Conservation (phyloP, 2,888 invertebrate species). For the Elegia similella region DNA sequence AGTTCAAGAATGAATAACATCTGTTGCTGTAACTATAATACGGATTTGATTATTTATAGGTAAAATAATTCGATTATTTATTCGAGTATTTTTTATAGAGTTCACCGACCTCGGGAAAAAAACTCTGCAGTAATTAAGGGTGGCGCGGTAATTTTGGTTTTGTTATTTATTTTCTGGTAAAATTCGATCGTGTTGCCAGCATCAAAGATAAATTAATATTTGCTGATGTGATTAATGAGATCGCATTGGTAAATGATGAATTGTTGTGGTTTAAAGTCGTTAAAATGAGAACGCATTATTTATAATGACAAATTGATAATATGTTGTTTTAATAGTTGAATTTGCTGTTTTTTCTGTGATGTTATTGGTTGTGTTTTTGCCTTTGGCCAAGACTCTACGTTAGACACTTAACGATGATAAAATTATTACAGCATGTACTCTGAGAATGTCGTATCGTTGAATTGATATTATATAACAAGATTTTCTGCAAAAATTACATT, state of each 20-base stretch:
- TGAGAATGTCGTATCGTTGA: too few relatives aligned
- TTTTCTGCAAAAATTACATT: too few relatives aligned
- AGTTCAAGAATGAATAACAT: too few relatives aligned
- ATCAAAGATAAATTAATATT: not conserved
- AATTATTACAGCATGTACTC: too few relatives aligned
- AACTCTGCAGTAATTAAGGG: constrained; percentile 14
- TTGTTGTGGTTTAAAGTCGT: not conserved
- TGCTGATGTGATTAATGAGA: constrained; percentile 8
- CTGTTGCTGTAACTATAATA: too few relatives aligned
- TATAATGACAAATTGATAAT: not conserved
- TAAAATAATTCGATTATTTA: too few relatives aligned
- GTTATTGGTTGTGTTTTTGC: too few relatives aligned
- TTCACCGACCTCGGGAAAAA: constrained; percentile 14
- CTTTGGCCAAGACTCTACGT: too few relatives aligned
- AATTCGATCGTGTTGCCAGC: constrained; percentile 8
- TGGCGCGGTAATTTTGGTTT: constrained; percentile 4
- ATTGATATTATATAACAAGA: too few relatives aligned
- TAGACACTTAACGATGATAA: too few relatives aligned
- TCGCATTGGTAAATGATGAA: not conserved
- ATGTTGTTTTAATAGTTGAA: not conserved
- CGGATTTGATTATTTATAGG: too few relatives aligned
- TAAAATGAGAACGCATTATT: not conserved
- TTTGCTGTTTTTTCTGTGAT: not conserved
- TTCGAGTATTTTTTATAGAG: constrained; percentile 19
- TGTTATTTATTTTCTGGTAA: constrained; percentile 4